Evolutionary conservation across 2,113 vertebrate genomes (phyloP), one percentile per base, ranked within the genome.

Genomic region (Ammodytes dubius): DNA sequence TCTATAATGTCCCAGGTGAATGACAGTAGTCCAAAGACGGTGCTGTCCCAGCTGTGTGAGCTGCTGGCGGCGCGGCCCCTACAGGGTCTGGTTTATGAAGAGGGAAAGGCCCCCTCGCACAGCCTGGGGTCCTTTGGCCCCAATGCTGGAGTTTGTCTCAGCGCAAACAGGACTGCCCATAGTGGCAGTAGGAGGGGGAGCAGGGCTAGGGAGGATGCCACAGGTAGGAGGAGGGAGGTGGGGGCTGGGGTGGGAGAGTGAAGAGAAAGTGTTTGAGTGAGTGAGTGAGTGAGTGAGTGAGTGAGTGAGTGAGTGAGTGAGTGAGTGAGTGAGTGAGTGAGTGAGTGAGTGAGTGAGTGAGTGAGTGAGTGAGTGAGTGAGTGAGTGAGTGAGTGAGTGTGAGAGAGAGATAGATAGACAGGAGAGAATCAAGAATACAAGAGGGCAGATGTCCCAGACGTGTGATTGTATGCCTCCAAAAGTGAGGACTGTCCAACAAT

Each of bases 111-210:
- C 95, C 60, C 91, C 95, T 42, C 93, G 93, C 13, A 93, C 93
- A 8, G 91, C 95, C 74, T 95, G 94, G 81, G 94, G 95, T 59
- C 97, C 97, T 49, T 92, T 99, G 81, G 97, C 97, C 58, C 98
- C 97, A 77, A 97, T 99, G 95, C 96, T 99, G 58, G 98, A 99
- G 94, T 99, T 99, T 93, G 94, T 99, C 82, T 98, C 98, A 12
- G 97, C 98, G 1, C 98, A 98, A 95, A 98, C 97, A 83, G 96
- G 97, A 27, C 96, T 99, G 88, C 97, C 97, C 87, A 97, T 99
- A 90, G 95, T 98, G 90, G 97, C 97, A 84, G 96, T 99, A 88
- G 97, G 97, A 89, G 97, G 97, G 81, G 97, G 97, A 89, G 95
- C 97, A 5, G 97, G 97, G 90, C 95, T 97, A 91, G 97, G 97